Evolutionary conservation across 1,140 invertebrate genomes (phyloP), one percentile per base, ranked within the genome.

Genomic region (Sminthurides bifidus): DNA sequence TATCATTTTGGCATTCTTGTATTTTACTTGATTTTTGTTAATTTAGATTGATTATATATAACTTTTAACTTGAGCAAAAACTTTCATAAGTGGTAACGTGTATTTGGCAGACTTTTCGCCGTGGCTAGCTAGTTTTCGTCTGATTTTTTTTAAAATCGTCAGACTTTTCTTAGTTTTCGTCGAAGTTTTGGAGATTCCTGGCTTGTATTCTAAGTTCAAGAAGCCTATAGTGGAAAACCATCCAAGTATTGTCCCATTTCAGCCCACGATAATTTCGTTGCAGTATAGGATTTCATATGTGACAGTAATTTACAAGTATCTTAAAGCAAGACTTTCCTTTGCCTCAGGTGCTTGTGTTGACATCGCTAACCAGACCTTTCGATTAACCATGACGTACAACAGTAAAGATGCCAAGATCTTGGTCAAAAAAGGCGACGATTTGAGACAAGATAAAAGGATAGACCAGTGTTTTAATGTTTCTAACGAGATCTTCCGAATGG

Each of bases 361-460:
- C 62, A 5, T 85, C 83, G 0, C 51, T 80, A 1, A 71, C 78
- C 5, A 75, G 72, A 62, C 84, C 85, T 0, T 84, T 52, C 74
- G 76, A 62, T 72, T 87, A 1, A 79, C 71, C 0, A 77, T 86
- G 35, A 64, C 81, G 26, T 83, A 83, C 0, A 76, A 88, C 70
- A 81, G 79, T 17, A 80, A 79, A 66, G 79, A 80, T 46, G 81
- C 86, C 63, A 71, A 72, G 35, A 86, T 80, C 65, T 69, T 89
- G 6, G 76, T 84, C 0, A 88, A 89, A 70, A 77, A 77, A 57
- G 84, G 83, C 3, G 85, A 88, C 70, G 85, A 89, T 72, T 68
- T 87, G 24, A 69, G 84, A 41, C 78, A 83, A 55, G 86, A 89
- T 72, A 78, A 85, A 66, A 74, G 85, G 64, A 77, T 89, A 44